A percentile compares a stretch with the other conserved stretches of the same genome.
Conservation (phyloP, 2,113 vertebrate species). For the Catharus fuscescens region DNA sequence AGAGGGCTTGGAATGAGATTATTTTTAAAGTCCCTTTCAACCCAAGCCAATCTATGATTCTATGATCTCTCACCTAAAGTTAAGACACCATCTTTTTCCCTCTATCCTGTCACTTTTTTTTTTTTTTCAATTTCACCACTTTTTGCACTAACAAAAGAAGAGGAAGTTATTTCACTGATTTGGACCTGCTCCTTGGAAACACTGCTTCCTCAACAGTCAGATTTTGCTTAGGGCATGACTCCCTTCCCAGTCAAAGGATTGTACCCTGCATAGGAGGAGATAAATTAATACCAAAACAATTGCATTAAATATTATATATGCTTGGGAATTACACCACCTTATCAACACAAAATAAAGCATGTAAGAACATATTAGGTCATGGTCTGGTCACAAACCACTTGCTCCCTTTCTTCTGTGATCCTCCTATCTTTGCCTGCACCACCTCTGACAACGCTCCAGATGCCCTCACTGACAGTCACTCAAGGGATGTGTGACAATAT, state of each 20-base stretch:
- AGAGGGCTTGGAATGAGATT: not conserved
- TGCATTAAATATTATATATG: not conserved
- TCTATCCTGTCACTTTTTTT: not conserved
- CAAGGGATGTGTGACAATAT: not conserved
- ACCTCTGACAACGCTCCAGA: not conserved
- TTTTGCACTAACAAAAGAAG: not conserved
- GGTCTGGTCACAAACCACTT: not conserved
- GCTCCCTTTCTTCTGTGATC: not conserved
- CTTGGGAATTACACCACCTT: not conserved
- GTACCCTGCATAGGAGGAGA: not conserved
- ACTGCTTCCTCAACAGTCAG: not conserved
- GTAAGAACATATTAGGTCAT: not conserved
- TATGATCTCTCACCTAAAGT: not conserved
- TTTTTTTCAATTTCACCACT: not conserved
- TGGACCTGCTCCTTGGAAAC: not conserved
- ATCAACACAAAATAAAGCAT: not conserved
- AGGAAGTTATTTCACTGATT: not conserved
- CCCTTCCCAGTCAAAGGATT: not conserved
- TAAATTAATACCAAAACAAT: not conserved
- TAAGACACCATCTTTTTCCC: not conserved
- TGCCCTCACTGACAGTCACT: not conserved
- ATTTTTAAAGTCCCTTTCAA: not conserved
- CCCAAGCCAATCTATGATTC: not conserved
- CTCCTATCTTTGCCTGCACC: not conserved
- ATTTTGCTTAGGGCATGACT: not conserved